Evolutionary conservation across 1,140 invertebrate species (phyloP).

Genomic region (Meloidogyne hapla): DNA sequence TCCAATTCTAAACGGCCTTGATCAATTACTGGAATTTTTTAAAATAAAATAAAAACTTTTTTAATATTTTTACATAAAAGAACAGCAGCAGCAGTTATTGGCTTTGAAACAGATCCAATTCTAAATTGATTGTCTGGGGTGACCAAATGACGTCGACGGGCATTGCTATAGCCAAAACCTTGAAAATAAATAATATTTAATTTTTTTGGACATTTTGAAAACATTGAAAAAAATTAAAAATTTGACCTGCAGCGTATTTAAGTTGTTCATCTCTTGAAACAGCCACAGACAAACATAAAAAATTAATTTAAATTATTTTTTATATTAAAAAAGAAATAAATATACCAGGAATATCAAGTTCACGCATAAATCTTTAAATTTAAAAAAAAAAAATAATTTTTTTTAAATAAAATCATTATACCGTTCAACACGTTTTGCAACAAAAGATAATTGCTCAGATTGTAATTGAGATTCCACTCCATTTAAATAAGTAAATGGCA

Average conservation of each 20-base stretch:
- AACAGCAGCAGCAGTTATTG: constrained; percentile 61
- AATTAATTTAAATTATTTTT: neutral
- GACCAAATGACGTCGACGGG: constrained; percentile 52
- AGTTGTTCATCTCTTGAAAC: constrained; percentile 60
- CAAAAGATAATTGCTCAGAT: constrained; percentile 54
- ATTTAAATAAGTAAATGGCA: constrained; percentile 52
- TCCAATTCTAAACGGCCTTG: constrained; percentile 52
- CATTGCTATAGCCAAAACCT: constrained; percentile 62
- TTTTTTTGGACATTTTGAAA: constrained; percentile 21
- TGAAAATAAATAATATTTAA: constrained; percentile 5
- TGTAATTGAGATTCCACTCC: constrained; percentile 51
- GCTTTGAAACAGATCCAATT: constrained; percentile 63
- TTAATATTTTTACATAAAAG: constrained; percentile 40
- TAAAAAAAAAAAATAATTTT: neutral
- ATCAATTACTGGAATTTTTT: constrained; percentile 46
- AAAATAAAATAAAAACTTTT: neutral
- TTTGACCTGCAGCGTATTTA: constrained; percentile 60
- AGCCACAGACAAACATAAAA: constrained; percentile 55
- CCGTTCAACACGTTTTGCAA: constrained; percentile 57
- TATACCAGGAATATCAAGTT: constrained; percentile 57
- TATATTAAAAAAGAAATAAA: neutral
- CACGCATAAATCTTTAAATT: constrained; percentile 55
- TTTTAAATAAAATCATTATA: neutral
- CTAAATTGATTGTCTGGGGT: constrained; percentile 60
- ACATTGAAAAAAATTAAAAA: no score